Conservation (phyloP, 92 coral and sea anemone species). For the Paramuricea clavata region DNA sequence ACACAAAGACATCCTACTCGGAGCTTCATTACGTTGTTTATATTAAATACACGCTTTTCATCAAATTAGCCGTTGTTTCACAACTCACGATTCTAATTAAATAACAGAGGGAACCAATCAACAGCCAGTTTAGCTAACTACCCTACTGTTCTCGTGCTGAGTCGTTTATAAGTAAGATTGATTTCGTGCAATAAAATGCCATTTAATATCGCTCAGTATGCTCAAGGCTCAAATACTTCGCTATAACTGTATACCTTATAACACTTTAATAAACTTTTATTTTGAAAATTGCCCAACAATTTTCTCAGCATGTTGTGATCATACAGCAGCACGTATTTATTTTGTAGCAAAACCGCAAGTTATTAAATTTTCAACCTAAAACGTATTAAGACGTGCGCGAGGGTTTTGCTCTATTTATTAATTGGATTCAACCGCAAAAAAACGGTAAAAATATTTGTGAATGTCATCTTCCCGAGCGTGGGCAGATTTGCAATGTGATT, state of each 20-base stretch:
- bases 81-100: slow-evolving; percentile 20
- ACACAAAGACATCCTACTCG: background rate
- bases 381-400: background rate
- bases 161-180: background rate
- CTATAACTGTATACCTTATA: background rate
- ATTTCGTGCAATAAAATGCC: background rate
- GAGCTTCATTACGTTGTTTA: background rate
- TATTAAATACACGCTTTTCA: background rate
- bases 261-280: background rate
- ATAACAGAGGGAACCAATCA: background rate
- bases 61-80: background rate
- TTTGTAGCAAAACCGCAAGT: background rate
- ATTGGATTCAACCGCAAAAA: slow-evolving; percentile 16
- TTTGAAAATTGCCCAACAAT: background rate
- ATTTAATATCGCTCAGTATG: background rate
- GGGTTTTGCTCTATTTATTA: background rate
- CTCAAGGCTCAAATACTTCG: background rate
- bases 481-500: background rate
- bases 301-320: background rate
- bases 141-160: slow-evolving; percentile 3
- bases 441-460: background rate
- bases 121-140: background rate
- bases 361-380: background rate
- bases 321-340: no score
- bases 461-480: background rate